A percentile compares a stretch with the other conserved stretches of the same genome.
Conservation (phyloP, 2,113 vertebrate species). For the Piaya cayana region DNA sequence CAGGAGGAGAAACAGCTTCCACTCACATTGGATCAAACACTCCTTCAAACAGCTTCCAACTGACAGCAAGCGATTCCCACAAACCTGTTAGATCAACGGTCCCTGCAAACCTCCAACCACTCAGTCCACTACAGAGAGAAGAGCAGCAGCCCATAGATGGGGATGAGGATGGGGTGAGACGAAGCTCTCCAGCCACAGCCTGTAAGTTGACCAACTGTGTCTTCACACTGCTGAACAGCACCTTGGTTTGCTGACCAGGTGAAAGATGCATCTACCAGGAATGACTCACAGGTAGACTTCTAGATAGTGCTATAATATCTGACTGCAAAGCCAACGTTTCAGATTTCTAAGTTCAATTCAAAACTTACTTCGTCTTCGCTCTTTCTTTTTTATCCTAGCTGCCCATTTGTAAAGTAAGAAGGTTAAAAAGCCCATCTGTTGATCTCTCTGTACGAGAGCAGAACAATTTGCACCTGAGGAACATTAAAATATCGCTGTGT, state of each 20-base stretch:
- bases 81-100: conserved; percentile 1
- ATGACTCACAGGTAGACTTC: background rate
- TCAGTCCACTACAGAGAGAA: conserved; percentile 19
- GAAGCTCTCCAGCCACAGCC: background rate
- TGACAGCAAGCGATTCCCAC: background rate
- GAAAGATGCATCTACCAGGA: background rate
- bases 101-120: background rate
- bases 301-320: background rate
- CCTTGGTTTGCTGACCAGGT: background rate
- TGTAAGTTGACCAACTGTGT: background rate
- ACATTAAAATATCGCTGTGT: background rate
- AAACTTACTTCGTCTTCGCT: background rate
- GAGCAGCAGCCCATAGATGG: background rate
- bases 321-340: background rate
- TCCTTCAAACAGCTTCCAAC: background rate
- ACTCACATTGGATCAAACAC: background rate
- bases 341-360: background rate
- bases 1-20: conserved; percentile 5
- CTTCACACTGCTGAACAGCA: background rate
- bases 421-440: background rate
- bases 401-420: background rate
- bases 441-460: background rate
- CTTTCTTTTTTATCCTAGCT: background rate
- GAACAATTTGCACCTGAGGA: background rate
- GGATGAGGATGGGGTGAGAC: background rate